Evolutionary conservation across 2,797 vertebrate species (phyloP), one percentile per base, ranked within the genome.

Genomic region (Chaunax sp.): DNA sequence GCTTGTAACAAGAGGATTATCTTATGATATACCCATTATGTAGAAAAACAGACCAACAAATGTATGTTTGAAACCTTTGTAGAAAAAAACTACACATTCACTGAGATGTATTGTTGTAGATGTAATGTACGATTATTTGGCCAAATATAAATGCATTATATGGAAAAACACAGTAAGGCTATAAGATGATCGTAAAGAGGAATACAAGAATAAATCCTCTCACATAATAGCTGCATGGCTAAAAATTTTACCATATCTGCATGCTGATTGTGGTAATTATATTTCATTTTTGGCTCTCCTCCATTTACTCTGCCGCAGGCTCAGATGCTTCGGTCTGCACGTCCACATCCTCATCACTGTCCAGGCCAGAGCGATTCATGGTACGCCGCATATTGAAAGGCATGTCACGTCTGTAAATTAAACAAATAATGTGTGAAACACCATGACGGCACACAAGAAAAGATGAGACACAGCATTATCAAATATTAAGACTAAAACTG

Each of bases 331-430:
- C 92, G 1, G 57, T 18, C 4, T 53, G 69, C 33, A 41, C 2
- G 0, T 93, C 94, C 6, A 43, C 7, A 0, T 95, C 94, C 37
- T 94, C 94, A 0, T 94, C 94, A 0, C 92, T 92, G 5, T 94
- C 94, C 66, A 75, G 11, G 15, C 90, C 92, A 0, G 77, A 6
- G 64, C 93, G 93, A 38, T 54, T 84, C 20, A 72, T 1, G 15
- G 38, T 25, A 5, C 89, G 90, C 0, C 90, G 84, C 15, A 89
- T 37, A 16, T 83, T 93, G 25, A 87, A 79, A 35, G 89, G 71
- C 19, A 90, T 8, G 16, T 94, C 92, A n/a, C 92, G 93, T 65
- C 94, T 94, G 65, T 1, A 69, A 59, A 67, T 64, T 8, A 72
- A 53, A 20, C 1, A 54, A 44, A n/a, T 0, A 40, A 4, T 19